Base-by-base conservation (phyloP, 2,888 invertebrate genomes). In the Sclerodermus sp. region DNA sequence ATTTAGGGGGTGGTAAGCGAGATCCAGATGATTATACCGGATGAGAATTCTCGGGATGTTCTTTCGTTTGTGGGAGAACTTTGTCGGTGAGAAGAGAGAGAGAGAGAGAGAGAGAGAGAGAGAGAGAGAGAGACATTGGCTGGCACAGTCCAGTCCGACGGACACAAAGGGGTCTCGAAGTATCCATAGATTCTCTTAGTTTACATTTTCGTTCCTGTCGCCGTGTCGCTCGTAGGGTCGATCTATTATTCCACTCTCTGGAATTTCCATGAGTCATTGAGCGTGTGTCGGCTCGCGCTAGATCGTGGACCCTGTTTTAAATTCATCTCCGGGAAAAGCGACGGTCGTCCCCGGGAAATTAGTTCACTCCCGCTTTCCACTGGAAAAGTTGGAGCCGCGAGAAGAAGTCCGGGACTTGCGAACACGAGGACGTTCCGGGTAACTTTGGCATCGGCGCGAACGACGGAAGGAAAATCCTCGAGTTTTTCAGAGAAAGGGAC, bases 191-290 rank as follows among this genome's bases (percentile, higher is more conserved):
- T 65, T 50, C 55, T 49, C 13, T 51, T 53, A 58, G 59, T 60
- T 66, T 61, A 60, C 59, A 62, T 66, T 61, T 57, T 64, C 58
- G 51, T 62, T 49, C 52, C 53, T 40, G 47, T 49, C 58, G 39
- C 41, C 51, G 47, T 38, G 54, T 55, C 49, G 51, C 45, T 47
- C 52, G 42, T 45, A 34, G 50, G 52, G 42, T 39, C 47, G 57
- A 51, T 51, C 59, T 49, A 64, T 63, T 63, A 62, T 63, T 49
- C 53, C 45, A 42, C 42, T 54, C 51, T 47, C 47, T 49, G 49
- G 51, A 56, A 63, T 64, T 51, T 55, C 53, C 52, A 32, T 55
- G 59, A 57, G 53, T 63, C 65, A 62, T 64, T 59, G 64, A 55
- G 47, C 55, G 32, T 23, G 41, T 32, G 42, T 29, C 34, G 48